phyloP scores from a whole-genome alignment of 1,140 invertebrate species.

The Drosophila azteca region DNA sequence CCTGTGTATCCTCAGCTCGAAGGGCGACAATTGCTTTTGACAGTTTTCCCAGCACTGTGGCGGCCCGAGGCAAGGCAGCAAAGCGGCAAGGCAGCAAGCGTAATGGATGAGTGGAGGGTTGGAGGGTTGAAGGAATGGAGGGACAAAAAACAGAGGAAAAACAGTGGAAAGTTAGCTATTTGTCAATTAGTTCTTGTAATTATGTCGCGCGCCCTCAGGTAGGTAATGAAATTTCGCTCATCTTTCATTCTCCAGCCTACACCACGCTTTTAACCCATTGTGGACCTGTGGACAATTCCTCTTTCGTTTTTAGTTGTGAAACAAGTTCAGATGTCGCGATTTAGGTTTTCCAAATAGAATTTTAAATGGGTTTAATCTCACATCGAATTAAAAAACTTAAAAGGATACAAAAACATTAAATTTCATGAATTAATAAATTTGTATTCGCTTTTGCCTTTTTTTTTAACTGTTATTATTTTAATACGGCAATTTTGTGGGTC shows the following conservation, averaged over 20 bases:
- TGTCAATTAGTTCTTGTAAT: slow-evolving; percentile 48
- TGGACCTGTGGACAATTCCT: slow-evolving; percentile 22
- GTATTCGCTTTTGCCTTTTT: too few species aligned
- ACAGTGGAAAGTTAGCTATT: slow-evolving; percentile 40
- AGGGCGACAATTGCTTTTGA: slow-evolving; percentile 56
- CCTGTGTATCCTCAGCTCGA: slow-evolving; percentile 60
- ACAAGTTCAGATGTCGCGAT: not conserved
- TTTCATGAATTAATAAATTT: too few species aligned
- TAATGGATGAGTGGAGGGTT: too few species aligned
- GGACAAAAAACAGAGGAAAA: not conserved
- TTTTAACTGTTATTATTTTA: too few species aligned
- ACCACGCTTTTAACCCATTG: slow-evolving; percentile 29
- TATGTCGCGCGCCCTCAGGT: slow-evolving; percentile 41
- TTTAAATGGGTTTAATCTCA: too few species aligned
- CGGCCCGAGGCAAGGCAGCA: slow-evolving; percentile 24
- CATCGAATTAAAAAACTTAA: too few species aligned
- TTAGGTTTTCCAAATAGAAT: too few species aligned
- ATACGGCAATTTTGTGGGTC: too few species aligned
- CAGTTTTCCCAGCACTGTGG: slow-evolving; percentile 77
- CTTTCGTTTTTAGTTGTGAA: not conserved
- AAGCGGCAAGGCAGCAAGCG: not conserved
- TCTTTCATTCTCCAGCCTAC: slow-evolving; percentile 21
- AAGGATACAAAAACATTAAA: too few species aligned
- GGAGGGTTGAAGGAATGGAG: not conserved
- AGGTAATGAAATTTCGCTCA: slow-evolving; percentile 41